Base-by-base conservation (phyloP, 2,797 vertebrate species). In the Perodicticus potto region DNA sequence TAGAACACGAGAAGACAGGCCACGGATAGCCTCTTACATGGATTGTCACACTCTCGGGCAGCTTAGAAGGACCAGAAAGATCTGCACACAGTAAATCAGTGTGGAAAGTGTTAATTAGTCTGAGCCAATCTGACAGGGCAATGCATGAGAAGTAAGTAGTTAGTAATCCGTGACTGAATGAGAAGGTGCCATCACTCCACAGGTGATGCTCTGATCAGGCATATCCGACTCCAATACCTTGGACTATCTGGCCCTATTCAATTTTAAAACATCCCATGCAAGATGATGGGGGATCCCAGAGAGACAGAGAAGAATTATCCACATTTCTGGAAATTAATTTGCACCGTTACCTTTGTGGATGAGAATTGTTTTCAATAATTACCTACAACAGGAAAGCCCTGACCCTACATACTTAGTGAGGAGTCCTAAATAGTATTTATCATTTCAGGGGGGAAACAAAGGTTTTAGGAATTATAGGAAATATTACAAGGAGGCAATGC, bases 281-380 rank as follows among this genome's bases (percentile, higher is more conserved):
- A 81, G 65, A 73, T 3, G 6, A 29, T 6, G 27, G 7, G 12
- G 13, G 37, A 78, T 32, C 5, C 29, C 32, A 77, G 34, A 45
- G 5, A 34, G 27, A 37, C 80, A 19, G 23, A 88, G 49, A 83
- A 80, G 40, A 84, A 94, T 49, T 34, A 11, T 29, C 32, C 29
- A 74, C 4, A 88, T 20, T 25, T 34, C 20, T 77, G 49, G 84
- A 95, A 94, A 93, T 72, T 55, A 73, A 10, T 77, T 83, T 94
- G 19, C 22, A 49, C 20, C 34, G 16, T 13, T 81, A 23, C 40
- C 65, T 55, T 49, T 93, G 17, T 59, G 32, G 53, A 19, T 49
- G 63, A 87, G 77, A 88, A 82, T 82, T 87, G 72, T 19, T 8
- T 67, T 91, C 45, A 85, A 16, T 69, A 69, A 81, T 37, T 80